Evolutionary conservation across 1,140 invertebrate species (phyloP).

Genomic region (Caenorhabditis elegans): DNA sequence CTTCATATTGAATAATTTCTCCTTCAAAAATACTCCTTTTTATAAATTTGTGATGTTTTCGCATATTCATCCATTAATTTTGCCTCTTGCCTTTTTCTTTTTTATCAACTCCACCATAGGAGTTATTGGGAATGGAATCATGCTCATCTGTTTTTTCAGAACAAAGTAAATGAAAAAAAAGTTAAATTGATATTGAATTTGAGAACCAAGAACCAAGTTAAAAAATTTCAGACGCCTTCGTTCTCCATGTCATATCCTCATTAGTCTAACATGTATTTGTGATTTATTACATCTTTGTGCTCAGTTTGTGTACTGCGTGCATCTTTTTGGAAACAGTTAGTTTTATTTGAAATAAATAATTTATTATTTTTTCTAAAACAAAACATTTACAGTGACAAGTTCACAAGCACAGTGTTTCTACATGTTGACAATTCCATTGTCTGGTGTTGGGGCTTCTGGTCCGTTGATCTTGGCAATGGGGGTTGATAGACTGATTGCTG

Average conservation of each 20-base stretch:
- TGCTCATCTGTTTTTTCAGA: constrained; percentile 5
- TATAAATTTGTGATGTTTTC: too few species aligned
- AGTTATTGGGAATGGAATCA: constrained; percentile 3
- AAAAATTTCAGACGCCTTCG: constrained; percentile 16
- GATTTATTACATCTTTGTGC: constrained; percentile 12
- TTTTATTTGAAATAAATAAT: background rate
- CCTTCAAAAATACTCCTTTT: too few species aligned
- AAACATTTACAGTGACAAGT: background rate
- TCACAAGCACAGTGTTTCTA: background rate
- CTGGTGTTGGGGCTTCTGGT: background rate
- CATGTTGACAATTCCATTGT: constrained; percentile 6
- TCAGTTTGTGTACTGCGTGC: constrained; percentile 5
- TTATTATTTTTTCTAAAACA: background rate
- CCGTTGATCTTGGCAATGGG: constrained; percentile 30
- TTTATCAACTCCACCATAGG: background rate
- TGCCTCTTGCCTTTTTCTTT: constrained; percentile 32
- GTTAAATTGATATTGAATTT: background rate
- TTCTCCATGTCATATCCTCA: constrained; percentile 32
- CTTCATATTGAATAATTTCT: too few species aligned
- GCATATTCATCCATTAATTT: constrained; percentile 17
- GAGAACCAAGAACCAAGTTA: background rate
- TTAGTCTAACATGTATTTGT: background rate
- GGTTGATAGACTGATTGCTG: constrained; percentile 19
- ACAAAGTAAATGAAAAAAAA: background rate
- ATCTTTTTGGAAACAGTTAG: constrained; percentile 16